Conservation (phyloP, 2,113 vertebrate genomes). For the Okapia johnstoni region DNA sequence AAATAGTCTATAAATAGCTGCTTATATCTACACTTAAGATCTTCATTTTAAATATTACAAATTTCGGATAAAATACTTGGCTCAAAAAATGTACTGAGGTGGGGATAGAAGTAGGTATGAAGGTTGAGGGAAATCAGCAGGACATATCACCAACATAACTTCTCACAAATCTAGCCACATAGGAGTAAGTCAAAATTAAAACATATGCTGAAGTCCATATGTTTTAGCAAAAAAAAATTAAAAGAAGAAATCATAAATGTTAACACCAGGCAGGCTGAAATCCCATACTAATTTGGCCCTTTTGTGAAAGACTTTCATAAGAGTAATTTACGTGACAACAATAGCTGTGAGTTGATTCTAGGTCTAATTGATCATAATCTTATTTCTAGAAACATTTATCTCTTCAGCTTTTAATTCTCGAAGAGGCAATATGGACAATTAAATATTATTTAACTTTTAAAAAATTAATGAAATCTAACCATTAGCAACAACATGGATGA, state of each 20-base stretch:
- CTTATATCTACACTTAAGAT: background rate
- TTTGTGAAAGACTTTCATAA: conserved; percentile 94
- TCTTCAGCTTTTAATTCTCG: conserved; percentile 88
- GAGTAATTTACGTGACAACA: conserved; percentile 88
- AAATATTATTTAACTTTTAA: background rate
- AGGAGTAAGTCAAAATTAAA: conserved; percentile 86
- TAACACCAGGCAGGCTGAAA: conserved; percentile 89
- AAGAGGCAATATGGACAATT: conserved; percentile 67
- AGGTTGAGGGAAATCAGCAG: conserved; percentile 85
- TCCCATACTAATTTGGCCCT: conserved; percentile 88
- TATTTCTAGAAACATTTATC: conserved; percentile 90
- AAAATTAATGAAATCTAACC: background rate
- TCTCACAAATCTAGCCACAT: conserved; percentile 84
- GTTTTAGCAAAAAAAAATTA: conserved; percentile 74
- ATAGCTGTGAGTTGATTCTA: conserved; percentile 89
- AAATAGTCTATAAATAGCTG: background rate
- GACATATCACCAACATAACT: conserved; percentile 83
- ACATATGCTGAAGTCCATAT: conserved; percentile 91
- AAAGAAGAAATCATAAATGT: conserved; percentile 86
- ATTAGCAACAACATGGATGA: background rate
- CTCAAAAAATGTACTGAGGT: background rate
- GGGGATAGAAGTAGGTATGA: conserved; percentile 88
- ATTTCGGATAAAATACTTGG: background rate
- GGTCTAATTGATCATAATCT: conserved; percentile 89
- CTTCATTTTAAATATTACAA: background rate